phyloP scores from a whole-genome alignment of 2,113 vertebrate genomes.

The Dicerorhinus sumatrensis region DNA sequence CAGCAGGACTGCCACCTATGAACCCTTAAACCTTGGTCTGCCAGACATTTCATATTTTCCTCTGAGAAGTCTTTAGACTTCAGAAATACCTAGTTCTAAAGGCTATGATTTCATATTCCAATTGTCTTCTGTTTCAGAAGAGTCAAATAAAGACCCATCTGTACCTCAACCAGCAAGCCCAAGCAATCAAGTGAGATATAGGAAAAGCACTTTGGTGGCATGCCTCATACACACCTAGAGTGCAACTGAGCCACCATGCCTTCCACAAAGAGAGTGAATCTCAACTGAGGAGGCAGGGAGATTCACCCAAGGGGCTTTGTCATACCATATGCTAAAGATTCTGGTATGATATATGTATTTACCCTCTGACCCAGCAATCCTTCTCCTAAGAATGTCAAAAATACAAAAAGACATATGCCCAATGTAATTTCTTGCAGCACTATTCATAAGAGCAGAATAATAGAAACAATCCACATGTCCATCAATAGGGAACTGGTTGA shows the following conservation, averaged over 20 bases:
- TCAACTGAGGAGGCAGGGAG: not conserved
- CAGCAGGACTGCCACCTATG: not conserved
- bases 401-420: not conserved
- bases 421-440: not conserved
- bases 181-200: conserved; percentile 3
- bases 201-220: not conserved
- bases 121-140: not conserved
- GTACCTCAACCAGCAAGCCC: not conserved
- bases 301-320: not conserved
- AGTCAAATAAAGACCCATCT: not conserved
- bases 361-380: not conserved
- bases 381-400: not conserved
- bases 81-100: not conserved
- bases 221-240: not conserved
- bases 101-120: not conserved
- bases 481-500: not conserved
- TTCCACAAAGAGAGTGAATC: not conserved
- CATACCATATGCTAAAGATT: not conserved
- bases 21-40: not conserved
- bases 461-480: not conserved
- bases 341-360: not conserved
- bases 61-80: not conserved
- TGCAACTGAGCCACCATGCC: not conserved
- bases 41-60: not conserved
- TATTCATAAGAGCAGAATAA: not conserved